Percentiles rank a stretch among this genome's conserved stretches.
These are phyloP conservation scores for Amphiduros pacificus DNA, from an alignment of 2,888 invertebrate species.

Conservation along the genomic window DNA sequence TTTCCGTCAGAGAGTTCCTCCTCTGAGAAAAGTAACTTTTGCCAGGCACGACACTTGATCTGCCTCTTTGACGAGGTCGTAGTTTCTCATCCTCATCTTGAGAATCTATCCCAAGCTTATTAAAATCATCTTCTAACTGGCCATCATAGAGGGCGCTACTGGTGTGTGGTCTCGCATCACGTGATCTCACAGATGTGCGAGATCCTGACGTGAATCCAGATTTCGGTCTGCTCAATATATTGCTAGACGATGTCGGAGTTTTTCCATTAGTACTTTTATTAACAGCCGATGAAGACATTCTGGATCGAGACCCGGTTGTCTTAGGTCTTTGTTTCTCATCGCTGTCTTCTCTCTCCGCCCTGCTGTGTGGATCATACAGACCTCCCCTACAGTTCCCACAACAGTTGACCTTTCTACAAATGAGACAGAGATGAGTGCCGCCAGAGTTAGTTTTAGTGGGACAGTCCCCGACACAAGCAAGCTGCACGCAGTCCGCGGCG, in stretches of 20 bases:
- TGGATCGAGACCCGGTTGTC: background rate
- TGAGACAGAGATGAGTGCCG: background rate
- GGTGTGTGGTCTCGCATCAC: background rate
- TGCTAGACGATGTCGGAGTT: too few species aligned
- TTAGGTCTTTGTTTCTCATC: background rate
- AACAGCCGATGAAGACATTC: background rate
- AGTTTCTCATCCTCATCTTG: background rate
- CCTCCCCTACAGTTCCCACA: slow-evolving; percentile 1
- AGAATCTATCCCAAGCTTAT: background rate
- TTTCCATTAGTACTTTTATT: background rate
- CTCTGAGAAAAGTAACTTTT: slow-evolving; percentile 44
- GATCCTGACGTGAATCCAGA: slow-evolving; percentile 6
- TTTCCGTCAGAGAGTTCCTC: slow-evolving; percentile 39
- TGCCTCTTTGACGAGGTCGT: slow-evolving; percentile 33
- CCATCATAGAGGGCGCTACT: background rate
- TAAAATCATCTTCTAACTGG: slow-evolving; percentile 3
- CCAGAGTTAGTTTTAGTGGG: slow-evolving; percentile 35
- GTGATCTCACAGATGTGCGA: background rate
- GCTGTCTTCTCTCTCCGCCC: background rate
- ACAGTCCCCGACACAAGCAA: slow-evolving; percentile 49
- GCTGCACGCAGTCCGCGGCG: slow-evolving; percentile 43
- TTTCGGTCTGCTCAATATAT: slow-evolving; percentile 2
- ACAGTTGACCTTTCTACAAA: slow-evolving; percentile 3
- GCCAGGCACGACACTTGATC: slow-evolving; percentile 39
- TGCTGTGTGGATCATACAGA: slow-evolving; percentile 1